phyloP scores from a whole-genome alignment of 2,888 invertebrate species.

The Dusona sp. region DNA sequence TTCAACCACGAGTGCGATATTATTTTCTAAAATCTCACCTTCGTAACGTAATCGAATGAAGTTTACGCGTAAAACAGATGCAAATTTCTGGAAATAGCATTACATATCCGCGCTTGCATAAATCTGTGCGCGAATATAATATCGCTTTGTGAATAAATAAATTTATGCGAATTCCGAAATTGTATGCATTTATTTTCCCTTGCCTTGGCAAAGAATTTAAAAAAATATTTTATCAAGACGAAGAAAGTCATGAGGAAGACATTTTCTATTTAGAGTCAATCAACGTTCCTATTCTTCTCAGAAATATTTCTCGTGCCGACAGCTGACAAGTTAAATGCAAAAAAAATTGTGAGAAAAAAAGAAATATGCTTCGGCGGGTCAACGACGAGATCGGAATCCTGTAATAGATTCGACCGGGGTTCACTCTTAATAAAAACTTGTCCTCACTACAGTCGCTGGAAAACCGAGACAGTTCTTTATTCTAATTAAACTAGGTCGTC shows the following conservation, averaged over 20 bases:
- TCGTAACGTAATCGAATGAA: constrained; percentile 9
- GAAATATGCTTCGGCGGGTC: constrained; percentile 10
- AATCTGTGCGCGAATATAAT: neutral
- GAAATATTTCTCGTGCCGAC: constrained; percentile 1
- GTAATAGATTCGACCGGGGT: constrained; percentile 40
- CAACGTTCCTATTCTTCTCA: neutral
- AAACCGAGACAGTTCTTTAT: constrained; percentile 2
- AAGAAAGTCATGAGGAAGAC: neutral
- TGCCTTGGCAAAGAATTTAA: neutral
- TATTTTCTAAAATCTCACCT: neutral
- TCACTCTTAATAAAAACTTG: constrained; percentile 35
- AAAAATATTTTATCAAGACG: neutral
- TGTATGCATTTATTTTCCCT: neutral
- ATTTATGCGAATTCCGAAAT: neutral
- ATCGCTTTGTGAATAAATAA: neutral
- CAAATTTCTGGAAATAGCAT: constrained; percentile 8
- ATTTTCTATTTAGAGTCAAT: neutral
- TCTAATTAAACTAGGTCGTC: constrained; percentile 13
- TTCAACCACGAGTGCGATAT: neutral
- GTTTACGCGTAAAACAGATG: constrained; percentile 1
- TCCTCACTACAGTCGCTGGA: constrained; percentile 11
- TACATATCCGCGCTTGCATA: neutral
- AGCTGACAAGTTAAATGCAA: neutral
- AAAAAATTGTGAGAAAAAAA: neutral
- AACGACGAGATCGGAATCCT: constrained; percentile 12